phyloP scores from a whole-genome alignment of 2,888 invertebrate genomes.

The Limulus polyphemus region DNA sequence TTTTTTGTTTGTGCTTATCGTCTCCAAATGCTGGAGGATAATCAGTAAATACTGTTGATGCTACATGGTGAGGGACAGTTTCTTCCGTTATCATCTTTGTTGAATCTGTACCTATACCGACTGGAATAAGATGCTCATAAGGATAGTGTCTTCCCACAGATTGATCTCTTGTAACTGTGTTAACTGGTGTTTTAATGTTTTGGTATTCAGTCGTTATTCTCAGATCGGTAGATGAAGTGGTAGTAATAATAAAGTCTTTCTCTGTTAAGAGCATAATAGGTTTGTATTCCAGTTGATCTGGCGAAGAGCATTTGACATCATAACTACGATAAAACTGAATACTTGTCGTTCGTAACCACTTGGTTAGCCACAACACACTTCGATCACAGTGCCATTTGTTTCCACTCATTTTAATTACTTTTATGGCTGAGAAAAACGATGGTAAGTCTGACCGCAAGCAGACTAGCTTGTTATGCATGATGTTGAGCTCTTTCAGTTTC shows the following conservation, averaged over 20 bases:
- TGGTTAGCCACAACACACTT: conserved; percentile 34
- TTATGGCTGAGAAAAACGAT: conserved; percentile 55
- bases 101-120: too few species aligned
- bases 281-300: conserved; percentile 30
- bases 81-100: too few species aligned
- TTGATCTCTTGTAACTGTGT: too few species aligned
- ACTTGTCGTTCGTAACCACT: conserved; percentile 49
- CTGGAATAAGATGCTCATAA: too few species aligned
- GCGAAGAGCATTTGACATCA: conserved; percentile 38
- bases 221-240: too few species aligned
- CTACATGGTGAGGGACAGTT: too few species aligned
- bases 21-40: too few species aligned
- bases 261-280: conserved; percentile 27
- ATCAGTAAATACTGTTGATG: too few species aligned
- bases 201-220: too few species aligned
- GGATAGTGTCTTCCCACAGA: too few species aligned
- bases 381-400: conserved; percentile 55
- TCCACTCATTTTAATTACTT: conserved; percentile 51
- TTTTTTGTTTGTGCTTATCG: too few species aligned
- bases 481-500: conserved; percentile 54
- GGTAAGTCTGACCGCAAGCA: conserved; percentile 54
- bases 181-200: too few species aligned
- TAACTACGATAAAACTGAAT: conserved; percentile 36
- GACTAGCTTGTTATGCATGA: conserved; percentile 50
- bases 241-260: conserved; percentile 10